Evolutionary conservation across 2,888 invertebrate genomes (phyloP).

Genomic region (Hydroisotoma schaefferi): DNA sequence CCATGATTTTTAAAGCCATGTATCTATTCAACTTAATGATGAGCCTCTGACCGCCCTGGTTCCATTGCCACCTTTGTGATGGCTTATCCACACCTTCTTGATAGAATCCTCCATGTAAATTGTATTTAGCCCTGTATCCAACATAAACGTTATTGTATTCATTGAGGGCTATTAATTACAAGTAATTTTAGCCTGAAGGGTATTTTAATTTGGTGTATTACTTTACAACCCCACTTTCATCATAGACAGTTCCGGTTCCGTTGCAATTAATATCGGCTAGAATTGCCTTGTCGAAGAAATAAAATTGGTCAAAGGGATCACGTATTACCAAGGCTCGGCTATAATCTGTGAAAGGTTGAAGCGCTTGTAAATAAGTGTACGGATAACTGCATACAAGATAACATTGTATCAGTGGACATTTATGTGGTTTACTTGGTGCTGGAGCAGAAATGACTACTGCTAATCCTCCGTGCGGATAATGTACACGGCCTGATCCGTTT

Average conservation of each 20-base stretch:
- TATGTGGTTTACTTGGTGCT: neutral
- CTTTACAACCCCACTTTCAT: constrained; percentile 24
- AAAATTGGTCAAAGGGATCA: constrained; percentile 23
- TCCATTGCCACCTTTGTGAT: constrained; percentile 30
- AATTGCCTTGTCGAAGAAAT: constrained; percentile 31
- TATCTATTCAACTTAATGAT: constrained; percentile 34
- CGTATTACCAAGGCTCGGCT: constrained; percentile 20
- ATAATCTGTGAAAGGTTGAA: neutral
- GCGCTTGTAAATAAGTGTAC: neutral
- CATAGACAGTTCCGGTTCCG: constrained; percentile 28
- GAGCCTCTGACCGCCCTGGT: constrained; percentile 30
- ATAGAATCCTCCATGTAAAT: constrained; percentile 22
- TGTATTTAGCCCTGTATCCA: constrained; percentile 25
- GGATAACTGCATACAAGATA: neutral
- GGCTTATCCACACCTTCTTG: constrained; percentile 13
- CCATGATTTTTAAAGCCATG: constrained; percentile 23
- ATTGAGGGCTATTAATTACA: no score
- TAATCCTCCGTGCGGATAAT: constrained; percentile 35
- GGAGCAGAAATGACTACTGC: constrained; percentile 30
- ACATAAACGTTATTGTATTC: no score
- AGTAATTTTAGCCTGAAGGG: neutral
- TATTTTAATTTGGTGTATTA: constrained; percentile 9
- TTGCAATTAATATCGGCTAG: constrained; percentile 24
- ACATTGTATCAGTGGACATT: neutral
- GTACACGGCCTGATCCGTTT: constrained; percentile 31